These are phyloP conservation scores for Pangasius djambal DNA, from an alignment of 2,797 vertebrate species.

Conservation along the genomic window DNA sequence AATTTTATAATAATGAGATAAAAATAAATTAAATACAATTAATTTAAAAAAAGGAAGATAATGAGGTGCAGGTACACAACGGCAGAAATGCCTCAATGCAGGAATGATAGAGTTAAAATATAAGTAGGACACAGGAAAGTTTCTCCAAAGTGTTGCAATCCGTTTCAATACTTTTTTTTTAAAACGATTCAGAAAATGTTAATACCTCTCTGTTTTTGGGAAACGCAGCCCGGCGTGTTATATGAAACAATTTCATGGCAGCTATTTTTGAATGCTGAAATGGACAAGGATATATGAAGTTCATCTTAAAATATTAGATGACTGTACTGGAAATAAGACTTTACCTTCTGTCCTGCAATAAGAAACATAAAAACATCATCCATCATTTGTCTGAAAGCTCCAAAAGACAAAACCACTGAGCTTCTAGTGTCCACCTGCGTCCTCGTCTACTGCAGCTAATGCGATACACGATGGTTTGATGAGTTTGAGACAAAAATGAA, in stretches of 20 bases:
- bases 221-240: background rate
- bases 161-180: background rate
- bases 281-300: slow-evolving; percentile 34
- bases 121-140: slow-evolving; percentile 8
- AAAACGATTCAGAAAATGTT: background rate
- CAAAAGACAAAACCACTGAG: slow-evolving; percentile 22
- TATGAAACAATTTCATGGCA: slow-evolving; percentile 28
- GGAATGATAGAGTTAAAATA: background rate
- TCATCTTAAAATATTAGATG: slow-evolving; percentile 29
- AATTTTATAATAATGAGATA: background rate
- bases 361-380: slow-evolving; percentile 40
- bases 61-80: background rate
- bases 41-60: background rate
- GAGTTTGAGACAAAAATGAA: background rate
- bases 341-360: slow-evolving; percentile 35
- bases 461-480: background rate
- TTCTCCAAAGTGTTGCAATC: background rate
- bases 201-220: background rate
- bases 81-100: background rate
- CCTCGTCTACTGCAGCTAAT: slow-evolving; percentile 13
- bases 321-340: slow-evolving; percentile 34
- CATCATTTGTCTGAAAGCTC: slow-evolving; percentile 41
- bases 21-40: background rate
- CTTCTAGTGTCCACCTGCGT: slow-evolving; percentile 35
- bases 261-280: slow-evolving; percentile 12